These are phyloP conservation scores for Actias luna DNA, from an alignment of 2,888 invertebrate species.

Conservation along the genomic window DNA sequence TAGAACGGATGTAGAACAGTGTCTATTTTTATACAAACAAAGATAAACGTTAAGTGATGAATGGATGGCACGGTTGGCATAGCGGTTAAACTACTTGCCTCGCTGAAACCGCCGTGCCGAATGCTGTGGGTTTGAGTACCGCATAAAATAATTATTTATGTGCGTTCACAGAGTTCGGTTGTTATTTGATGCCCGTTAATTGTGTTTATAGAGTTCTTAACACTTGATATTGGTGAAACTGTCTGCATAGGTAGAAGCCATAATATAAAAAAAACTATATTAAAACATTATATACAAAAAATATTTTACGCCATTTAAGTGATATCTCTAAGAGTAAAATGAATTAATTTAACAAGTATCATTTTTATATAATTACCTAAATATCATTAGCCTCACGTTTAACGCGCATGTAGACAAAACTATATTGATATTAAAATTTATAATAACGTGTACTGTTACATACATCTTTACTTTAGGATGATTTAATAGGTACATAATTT, in stretches of 20 bases:
- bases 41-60: slow-evolving; percentile 28
- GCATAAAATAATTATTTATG: too few species aligned
- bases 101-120: too few species aligned
- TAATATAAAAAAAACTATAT: too few species aligned
- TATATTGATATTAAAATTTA: not conserved
- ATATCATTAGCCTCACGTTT: not conserved
- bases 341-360: not conserved
- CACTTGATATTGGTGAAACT: too few species aligned
- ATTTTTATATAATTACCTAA: not conserved
- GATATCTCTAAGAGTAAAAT: not conserved
- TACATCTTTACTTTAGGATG: not conserved
- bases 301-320: not conserved
- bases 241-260: too few species aligned
- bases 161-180: too few species aligned
- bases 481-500: not conserved
- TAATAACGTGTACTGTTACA: not conserved
- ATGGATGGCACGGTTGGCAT: too few species aligned
- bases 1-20: slow-evolving; percentile 27
- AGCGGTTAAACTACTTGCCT: too few species aligned
- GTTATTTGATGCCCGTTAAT: too few species aligned
- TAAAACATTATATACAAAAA: not conserved
- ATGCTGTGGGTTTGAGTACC: too few species aligned
- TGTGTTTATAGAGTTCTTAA: too few species aligned
- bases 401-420: not conserved
- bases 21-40: slow-evolving; percentile 27